Evolutionary conservation across 2,797 vertebrate species (phyloP).

Genomic region (Notamacropus eugenii): DNA sequence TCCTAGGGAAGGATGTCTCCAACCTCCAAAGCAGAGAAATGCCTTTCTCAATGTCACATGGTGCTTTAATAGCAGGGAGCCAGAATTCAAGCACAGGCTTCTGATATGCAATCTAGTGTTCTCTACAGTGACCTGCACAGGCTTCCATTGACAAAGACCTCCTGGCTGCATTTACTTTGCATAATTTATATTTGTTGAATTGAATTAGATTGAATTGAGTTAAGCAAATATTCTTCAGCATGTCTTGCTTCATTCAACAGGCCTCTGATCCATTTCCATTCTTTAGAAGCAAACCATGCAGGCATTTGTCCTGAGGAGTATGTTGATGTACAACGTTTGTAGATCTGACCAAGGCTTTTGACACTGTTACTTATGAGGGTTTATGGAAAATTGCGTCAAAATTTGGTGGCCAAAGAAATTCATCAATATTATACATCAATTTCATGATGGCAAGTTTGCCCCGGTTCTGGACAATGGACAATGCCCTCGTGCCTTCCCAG

Average conservation of each 20-base stretch:
- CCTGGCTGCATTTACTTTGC: rapidly evolving
- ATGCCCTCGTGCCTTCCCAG: too few relatives aligned
- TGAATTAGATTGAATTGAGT: background rate
- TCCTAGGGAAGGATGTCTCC: background rate
- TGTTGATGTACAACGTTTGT: conserved; percentile 52
- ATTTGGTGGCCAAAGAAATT: too few relatives aligned
- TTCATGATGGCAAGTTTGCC: too few relatives aligned
- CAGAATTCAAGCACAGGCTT: background rate
- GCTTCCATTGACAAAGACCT: background rate
- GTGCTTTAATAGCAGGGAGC: background rate
- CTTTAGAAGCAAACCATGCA: conserved; percentile 78
- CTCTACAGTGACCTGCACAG: background rate
- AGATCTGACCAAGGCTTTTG: too few relatives aligned
- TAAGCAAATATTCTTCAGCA: background rate
- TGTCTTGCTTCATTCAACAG: background rate
- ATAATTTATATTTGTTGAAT: background rate
- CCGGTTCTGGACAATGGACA: too few relatives aligned
- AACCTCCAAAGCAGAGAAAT: background rate
- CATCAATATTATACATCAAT: too few relatives aligned
- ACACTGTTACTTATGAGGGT: too few relatives aligned
- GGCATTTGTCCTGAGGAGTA: conserved; percentile 72
- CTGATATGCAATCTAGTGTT: background rate
- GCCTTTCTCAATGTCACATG: background rate
- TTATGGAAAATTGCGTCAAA: too few relatives aligned
- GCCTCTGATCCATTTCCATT: background rate